Evolutionary conservation across 2,113 vertebrate genomes (phyloP).

Genomic region (Datnioides undecimradiatus): DNA sequence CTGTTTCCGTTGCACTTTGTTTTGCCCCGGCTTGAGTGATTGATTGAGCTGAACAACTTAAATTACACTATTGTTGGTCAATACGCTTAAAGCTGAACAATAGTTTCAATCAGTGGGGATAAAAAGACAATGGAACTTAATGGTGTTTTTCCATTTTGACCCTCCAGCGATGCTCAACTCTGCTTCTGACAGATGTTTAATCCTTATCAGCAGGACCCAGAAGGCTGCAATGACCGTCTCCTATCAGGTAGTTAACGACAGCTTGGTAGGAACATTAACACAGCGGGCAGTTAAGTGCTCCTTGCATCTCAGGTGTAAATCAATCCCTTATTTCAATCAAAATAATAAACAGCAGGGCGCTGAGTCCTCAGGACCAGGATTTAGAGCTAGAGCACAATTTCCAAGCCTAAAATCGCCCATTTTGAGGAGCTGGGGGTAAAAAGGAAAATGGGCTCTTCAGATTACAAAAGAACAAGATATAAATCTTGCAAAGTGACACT

Average conservation of each 20-base stretch:
- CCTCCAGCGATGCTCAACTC: background rate
- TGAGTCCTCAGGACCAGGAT: background rate
- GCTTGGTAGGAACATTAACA: background rate
- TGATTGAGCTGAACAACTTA: too few relatives aligned
- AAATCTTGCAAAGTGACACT: background rate
- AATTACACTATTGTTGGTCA: too few relatives aligned
- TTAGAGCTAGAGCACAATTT: background rate
- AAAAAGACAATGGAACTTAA: background rate
- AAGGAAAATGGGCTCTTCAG: background rate
- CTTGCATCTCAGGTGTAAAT: background rate
- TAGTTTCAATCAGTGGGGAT: background rate
- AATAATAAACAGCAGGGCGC: conserved; percentile 8
- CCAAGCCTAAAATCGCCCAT: background rate
- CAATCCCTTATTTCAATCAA: background rate
- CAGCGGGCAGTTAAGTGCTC: conserved; percentile 8
- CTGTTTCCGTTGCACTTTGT: too few relatives aligned
- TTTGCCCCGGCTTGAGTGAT: too few relatives aligned
- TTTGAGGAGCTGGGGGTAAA: background rate
- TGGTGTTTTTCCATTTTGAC: background rate
- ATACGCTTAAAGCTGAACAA: background rate
- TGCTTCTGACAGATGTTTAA: background rate
- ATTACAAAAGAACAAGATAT: conserved; percentile 11
- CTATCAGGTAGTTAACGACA: background rate
- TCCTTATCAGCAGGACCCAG: background rate
- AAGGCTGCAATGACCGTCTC: background rate